Base-by-base conservation (phyloP, 2,888 invertebrate species). In the Petrolisthes cinctipes region DNA sequence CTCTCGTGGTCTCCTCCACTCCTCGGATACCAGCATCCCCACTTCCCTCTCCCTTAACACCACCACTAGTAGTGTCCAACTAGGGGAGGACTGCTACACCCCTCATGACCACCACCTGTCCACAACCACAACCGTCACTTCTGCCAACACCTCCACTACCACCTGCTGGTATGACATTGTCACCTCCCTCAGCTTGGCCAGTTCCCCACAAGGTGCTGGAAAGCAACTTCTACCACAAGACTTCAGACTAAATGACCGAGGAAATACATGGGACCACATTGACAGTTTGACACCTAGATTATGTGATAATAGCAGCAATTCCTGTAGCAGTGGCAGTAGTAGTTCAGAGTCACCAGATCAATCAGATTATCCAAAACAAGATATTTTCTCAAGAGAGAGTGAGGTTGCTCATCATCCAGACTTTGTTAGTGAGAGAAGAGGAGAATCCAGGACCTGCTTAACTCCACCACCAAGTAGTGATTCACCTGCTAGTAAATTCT, bases 81-180 rank as follows among this genome's bases (percentile, higher is more conserved):
- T 83, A 61, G 83, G 87, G 9, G 87, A 88, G 57, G 87, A 84
- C 7, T 81, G 66, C 23, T 80, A 76, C 37, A 80, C 81, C 71
- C 80, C 87, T 81, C 87, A 84, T 14, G 83, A 88, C 51, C 61
- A 78, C 53, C 75, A 79, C 11, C 56, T 73, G 23, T 86, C 81
- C 17, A 81, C 83, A 20, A 84, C 87, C 57, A 84, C 87, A n/a
- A 82, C 86, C 57, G 73, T 75, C 54, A 71, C 79, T 73, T 82
- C 86, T 2, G 17, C 86, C 23, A 82, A 86, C 73, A 76, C 86
- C 17, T 51, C 81, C 54, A 88, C 85, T 20, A 85, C 88, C 11
- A 82, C 88, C 23, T 89, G 87, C 61, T 89, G 89, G 89, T 89
- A 89, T 76, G 89, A 89, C 57, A 89, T 89, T n/a, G 84, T 89